These are phyloP conservation scores for Alligator sinensis DNA, from an alignment of 2,113 vertebrate genomes.

Conservation along the genomic window DNA sequence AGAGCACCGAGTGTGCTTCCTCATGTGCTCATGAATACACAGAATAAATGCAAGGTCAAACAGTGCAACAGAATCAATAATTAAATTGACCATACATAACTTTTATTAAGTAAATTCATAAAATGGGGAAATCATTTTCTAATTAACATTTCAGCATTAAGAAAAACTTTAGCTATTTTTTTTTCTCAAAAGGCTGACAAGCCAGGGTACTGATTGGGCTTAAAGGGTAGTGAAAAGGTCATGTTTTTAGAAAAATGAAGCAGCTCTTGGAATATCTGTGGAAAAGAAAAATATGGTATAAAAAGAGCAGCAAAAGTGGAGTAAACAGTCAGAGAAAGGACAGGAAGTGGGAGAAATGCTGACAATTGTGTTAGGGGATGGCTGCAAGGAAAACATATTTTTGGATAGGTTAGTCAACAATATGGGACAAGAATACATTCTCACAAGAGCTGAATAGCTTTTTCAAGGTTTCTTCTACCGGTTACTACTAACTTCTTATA, in stretches of 20 bases:
- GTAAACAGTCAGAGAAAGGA: not conserved
- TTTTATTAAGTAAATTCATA: not conserved
- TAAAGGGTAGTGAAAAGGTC: not conserved
- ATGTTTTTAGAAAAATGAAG: not conserved
- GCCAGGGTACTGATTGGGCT: not conserved
- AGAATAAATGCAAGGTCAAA: not conserved
- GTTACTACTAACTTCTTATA: not conserved
- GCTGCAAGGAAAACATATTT: not conserved
- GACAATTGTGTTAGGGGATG: not conserved
- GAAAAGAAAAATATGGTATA: not conserved
- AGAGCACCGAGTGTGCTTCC: not conserved
- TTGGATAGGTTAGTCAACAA: not conserved
- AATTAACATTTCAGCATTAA: not conserved
- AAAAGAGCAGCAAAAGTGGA: not conserved
- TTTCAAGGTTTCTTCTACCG: not conserved
- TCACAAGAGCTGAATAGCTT: not conserved
- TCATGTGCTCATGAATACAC: not conserved
- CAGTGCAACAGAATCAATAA: not conserved
- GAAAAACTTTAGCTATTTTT: too few relatives aligned
- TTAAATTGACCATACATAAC: fast-evolving
- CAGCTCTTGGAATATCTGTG: not conserved
- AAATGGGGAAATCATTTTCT: not conserved
- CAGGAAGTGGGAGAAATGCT: not conserved
- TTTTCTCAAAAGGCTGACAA: too few relatives aligned
- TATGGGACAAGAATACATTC: not conserved